phyloP scores from a whole-genome alignment of 2,113 vertebrate species.

The Entelurus aequoreus region DNA sequence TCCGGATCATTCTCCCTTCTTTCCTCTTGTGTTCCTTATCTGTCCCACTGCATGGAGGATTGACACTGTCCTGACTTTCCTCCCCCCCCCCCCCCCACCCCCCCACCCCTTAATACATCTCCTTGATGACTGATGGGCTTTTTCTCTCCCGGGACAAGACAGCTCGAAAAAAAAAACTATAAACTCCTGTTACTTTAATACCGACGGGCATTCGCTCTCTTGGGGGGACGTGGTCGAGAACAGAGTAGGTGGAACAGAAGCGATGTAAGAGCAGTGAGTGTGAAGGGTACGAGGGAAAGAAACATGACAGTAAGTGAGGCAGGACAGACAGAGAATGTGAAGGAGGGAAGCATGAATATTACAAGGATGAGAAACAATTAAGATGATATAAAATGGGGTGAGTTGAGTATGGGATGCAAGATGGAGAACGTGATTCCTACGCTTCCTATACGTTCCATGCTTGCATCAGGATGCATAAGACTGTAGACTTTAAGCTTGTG shows the following conservation, averaged over 20 bases:
- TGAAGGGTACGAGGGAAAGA: slow-evolving; percentile 29
- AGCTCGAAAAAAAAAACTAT: slow-evolving; percentile 38
- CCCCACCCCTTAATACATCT: slow-evolving; percentile 19
- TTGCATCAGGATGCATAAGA: background rate
- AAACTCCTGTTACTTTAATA: slow-evolving; percentile 36
- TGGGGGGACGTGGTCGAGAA: slow-evolving; percentile 7
- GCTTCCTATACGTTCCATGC: background rate
- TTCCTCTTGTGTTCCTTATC: slow-evolving; percentile 21
- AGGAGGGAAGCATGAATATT: background rate
- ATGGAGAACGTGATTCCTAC: background rate
- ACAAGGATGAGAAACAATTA: background rate
- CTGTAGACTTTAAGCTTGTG: background rate
- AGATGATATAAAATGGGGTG: background rate
- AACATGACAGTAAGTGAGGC: slow-evolving; percentile 17
- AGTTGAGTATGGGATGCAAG: background rate
- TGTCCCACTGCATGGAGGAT: slow-evolving; percentile 19
- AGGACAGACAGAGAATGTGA: background rate
- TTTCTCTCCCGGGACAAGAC: slow-evolving; percentile 19
- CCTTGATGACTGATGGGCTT: slow-evolving; percentile 41
- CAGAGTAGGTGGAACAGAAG: slow-evolving; percentile 8
- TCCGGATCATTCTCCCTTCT: slow-evolving; percentile 18
- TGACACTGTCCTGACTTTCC: slow-evolving; percentile 32
- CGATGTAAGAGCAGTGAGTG: background rate
- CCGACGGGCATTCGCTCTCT: slow-evolving; percentile 21
- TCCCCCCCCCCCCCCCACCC: slow-evolving; percentile 25